phyloP scores from a whole-genome alignment of 2,113 vertebrate species.

The Petrocephalus microphthalmus region DNA sequence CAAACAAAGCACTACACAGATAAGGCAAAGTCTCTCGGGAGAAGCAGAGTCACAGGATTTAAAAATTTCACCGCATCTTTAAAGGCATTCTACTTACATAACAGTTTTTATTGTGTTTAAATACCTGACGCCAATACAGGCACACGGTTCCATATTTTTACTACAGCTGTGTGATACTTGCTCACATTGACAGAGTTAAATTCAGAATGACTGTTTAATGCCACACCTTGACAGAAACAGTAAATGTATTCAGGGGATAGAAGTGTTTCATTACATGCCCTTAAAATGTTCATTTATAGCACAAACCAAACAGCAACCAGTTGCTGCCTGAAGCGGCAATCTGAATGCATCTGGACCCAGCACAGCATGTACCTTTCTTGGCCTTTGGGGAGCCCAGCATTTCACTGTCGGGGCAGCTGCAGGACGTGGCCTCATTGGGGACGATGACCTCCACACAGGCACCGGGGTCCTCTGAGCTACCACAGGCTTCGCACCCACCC shows the following conservation, averaged over 20 bases:
- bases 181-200: neutral
- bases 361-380: constrained; percentile 69
- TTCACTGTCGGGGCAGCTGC: constrained; percentile 71
- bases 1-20: neutral
- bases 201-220: neutral
- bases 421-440: constrained; percentile 69
- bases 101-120: neutral
- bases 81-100: neutral
- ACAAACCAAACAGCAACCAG: neutral
- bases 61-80: neutral
- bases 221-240: neutral
- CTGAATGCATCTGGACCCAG: neutral
- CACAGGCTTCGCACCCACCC: constrained; percentile 76
- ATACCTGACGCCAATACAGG: neutral
- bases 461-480: constrained; percentile 61
- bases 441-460: constrained; percentile 69
- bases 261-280: neutral
- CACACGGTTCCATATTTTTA: neutral
- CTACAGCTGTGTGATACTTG: neutral
- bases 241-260: neutral
- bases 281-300: neutral
- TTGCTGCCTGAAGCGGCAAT: neutral
- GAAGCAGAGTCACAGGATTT: neutral
- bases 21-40: neutral
- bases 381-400: constrained; percentile 78